Percentiles rank a stretch among this genome's conserved stretches.
phyloP scores from a whole-genome alignment of 2,113 vertebrate species.

The Axis porcinus region DNA sequence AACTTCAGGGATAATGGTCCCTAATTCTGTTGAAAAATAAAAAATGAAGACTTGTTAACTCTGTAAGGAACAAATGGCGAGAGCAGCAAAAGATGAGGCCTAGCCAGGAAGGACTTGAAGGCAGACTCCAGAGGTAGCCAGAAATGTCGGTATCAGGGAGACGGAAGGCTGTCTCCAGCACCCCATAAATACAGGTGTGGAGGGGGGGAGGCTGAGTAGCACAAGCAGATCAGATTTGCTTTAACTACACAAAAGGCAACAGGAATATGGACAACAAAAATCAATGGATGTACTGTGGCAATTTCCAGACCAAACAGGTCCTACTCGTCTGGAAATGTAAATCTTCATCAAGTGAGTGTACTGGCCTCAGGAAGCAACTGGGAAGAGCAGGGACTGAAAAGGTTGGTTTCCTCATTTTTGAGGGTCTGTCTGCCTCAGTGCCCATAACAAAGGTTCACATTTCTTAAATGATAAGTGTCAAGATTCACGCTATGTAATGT shows the following conservation, averaged over 20 bases:
- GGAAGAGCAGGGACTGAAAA: neutral
- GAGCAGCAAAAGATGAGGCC: neutral
- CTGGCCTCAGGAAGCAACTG: neutral
- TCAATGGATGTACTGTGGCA: neutral
- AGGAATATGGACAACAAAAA: neutral
- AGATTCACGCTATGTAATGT: neutral
- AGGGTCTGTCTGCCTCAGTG: neutral
- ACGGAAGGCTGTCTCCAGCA: neutral
- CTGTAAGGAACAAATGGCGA: neutral
- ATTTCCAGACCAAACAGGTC: neutral
- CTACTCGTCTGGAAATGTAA: neutral
- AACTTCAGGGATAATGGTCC: neutral
- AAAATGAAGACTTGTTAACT: neutral
- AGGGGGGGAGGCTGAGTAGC: neutral
- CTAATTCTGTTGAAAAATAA: slow-evolving; percentile 5
- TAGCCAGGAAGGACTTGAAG: neutral
- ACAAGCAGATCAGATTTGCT: neutral
- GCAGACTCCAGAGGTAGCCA: neutral
- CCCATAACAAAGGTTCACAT: neutral
- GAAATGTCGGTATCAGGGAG: neutral
- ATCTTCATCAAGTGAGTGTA: neutral
- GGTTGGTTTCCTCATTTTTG: neutral
- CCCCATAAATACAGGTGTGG: neutral
- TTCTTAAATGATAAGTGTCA: neutral
- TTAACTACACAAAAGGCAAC: neutral